Base-by-base conservation (phyloP, 2,888 invertebrate species). In the Sericinus montela region DNA sequence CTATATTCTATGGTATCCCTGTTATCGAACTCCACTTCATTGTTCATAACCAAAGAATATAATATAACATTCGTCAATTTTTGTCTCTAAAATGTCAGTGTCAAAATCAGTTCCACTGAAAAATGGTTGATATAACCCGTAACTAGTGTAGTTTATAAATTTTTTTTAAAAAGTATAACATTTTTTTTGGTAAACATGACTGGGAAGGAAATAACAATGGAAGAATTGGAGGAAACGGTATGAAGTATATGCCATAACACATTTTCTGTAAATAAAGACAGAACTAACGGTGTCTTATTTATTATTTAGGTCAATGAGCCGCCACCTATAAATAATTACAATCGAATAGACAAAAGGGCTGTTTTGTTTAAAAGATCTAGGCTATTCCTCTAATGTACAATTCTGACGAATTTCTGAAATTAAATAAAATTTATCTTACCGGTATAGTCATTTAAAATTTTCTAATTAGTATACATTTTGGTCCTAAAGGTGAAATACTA, bases 221-320 rank as follows among this genome's bases (percentile, higher is more conserved):
- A 86, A 54, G 84, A 87, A 43, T 63, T 87, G 14, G 86, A 86
- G 51, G 86, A 85, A 63, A 76, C 84, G 57, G 87, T 87, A 60
- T 76, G 82, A n/a, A n/a, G n/a, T n/a, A 72, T 51, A 23, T 30
- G 45, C 30, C n/a, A n/a, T n/a, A n/a, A n/a, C 43, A 56, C 34
- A 44, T 28, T 55, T 39, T 47, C 37, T 45, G 40, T 50, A 50
- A 45, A 50, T 37, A 50, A 19, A 13, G 39, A 41, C 13, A 43
- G 35, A 11, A 28, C 38, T 52, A 49, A 50, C 50, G 51, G 48
- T n/a, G 40, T 14, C 15, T 14, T 50, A 58, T 56, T 50, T 60
- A 59, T 14, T 50, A 58, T 56, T 50, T 60, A 59, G 62, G 58
- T 63, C 63, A 60, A 54, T 52, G 54, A 55, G 58, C 62, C 60